Evolutionary conservation across 30 jellyfish, hydroid and myxozoan genomes (phyloP).

Genomic region (Chrysaora quinquecirrha): DNA sequence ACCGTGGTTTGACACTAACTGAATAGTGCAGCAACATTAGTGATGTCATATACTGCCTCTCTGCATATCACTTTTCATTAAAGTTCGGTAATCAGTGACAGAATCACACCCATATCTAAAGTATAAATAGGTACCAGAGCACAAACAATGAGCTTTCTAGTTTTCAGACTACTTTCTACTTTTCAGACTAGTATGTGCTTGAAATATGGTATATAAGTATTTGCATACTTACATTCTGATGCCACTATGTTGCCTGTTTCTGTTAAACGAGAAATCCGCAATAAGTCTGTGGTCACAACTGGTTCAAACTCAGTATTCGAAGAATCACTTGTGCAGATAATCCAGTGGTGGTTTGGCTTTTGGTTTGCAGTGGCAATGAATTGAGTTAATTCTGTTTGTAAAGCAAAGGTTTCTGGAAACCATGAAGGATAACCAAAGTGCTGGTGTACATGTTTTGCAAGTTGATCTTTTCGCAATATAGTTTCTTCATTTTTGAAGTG

Average conservation of each 20-base stretch:
- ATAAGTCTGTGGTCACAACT: conserved; percentile 40
- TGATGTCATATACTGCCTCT: too few relatives aligned
- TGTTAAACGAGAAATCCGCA: conserved; percentile 63
- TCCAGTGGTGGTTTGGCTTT: conserved; percentile 66
- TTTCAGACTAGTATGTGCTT: too few relatives aligned
- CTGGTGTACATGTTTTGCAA: background rate
- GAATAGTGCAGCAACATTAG: too few relatives aligned
- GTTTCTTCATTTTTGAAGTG: conserved; percentile 39
- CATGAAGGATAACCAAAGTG: conserved; percentile 10
- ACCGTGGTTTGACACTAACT: too few relatives aligned
- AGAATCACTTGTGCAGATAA: conserved; percentile 45
- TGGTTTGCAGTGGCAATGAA: conserved; percentile 30
- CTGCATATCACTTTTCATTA: background rate
- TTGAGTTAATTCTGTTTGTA: conserved; percentile 46
- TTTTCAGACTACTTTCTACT: background rate
- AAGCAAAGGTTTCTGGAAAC: conserved; percentile 11
- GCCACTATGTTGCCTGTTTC: conserved; percentile 80
- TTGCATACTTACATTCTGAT: conserved; percentile 73
- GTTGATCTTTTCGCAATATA: conserved; percentile 7
- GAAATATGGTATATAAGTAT: too few relatives aligned
- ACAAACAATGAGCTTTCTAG: background rate
- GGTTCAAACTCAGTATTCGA: conserved; percentile 25
- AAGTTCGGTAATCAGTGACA: background rate
- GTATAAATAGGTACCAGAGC: background rate
- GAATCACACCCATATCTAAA: background rate